Evolutionary conservation across 2,113 vertebrate genomes (phyloP), one percentile per base, ranked within the genome.

Genomic region (Accipiter cooperii): DNA sequence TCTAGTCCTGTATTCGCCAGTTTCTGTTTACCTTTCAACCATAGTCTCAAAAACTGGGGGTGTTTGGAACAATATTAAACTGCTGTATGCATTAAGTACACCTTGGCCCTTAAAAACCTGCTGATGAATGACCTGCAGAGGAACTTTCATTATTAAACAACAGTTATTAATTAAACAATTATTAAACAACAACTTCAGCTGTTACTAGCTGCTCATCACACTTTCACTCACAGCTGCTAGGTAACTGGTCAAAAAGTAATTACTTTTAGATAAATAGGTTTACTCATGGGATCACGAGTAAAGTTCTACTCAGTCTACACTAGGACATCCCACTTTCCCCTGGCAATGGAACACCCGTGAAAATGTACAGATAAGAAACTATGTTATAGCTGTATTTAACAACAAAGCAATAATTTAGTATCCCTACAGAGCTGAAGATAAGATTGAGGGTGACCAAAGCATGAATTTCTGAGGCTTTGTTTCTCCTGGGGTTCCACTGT

Each of bases 341-440:
- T 81, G 22, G 34, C 6, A 4, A n/a, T 11, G 52, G 18, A 88
- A 42, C 0, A 0, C 33, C 12, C 2, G 0, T 46, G 36, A 65
- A 65, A 86, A 81, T 10, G 21, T 63, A 29, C 16, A 69, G 33
- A 38, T 54, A 13, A 66, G 49, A 83, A 91, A 60, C 2, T 40
- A n/a, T 1, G 2, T 80, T 73, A 73, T 54, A 96, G 74, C 5
- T 25, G 11, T 18, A 65, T 74, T 86, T 81, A 70, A 54, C 5
- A 77, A 51, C 34, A n/a, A 58, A 65, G n/a, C 20, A 66, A 58
- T 1, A 65, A n/a, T 76, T 85, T 33, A 54, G 5, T 80, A 31
- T 34, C 25, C 14, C 34, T 74, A 49, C 21, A 44, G 42, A 74
- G 21, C 5, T 71, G 52, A 92, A 64, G 24, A 44, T 52, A 89